Conservation (phyloP, 2,888 invertebrate genomes). For the Watsonalla binaria region DNA sequence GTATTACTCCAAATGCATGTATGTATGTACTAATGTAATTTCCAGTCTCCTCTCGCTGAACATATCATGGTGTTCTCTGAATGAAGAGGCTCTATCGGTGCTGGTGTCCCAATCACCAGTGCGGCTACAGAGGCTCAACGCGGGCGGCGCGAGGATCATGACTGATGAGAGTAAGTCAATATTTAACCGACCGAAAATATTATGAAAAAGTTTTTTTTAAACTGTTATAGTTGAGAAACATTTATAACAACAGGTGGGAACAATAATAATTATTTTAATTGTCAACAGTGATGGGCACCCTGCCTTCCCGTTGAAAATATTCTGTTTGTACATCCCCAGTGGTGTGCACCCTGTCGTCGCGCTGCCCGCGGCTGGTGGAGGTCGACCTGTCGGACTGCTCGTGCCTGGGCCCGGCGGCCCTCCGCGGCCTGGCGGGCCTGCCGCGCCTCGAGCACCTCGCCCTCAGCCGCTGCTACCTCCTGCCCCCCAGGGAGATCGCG, state of each 20-base stretch:
- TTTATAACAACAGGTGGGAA: no score
- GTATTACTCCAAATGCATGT: no score
- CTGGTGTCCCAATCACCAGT: conserved; percentile 61
- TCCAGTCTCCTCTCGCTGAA: conserved; percentile 84
- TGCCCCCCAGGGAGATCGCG: conserved; percentile 84
- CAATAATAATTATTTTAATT: no score
- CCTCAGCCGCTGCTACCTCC: conserved; percentile 88
- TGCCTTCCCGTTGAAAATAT: no score
- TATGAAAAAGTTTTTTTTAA: no score
- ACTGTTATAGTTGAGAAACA: no score
- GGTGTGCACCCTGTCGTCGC: conserved; percentile 79
- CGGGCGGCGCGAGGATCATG: conserved; percentile 89
- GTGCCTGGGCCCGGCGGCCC: conserved; percentile 78
- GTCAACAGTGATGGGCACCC: no score
- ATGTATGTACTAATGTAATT: conserved; percentile 14
- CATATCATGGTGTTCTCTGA: conserved; percentile 88
- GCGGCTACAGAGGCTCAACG: conserved; percentile 84
- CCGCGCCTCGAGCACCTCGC: conserved; percentile 86
- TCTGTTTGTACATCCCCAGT: conserved; percentile 67
- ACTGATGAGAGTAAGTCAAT: conserved; percentile 83
- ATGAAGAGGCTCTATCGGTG: conserved; percentile 75
- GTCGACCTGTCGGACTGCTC: conserved; percentile 94
- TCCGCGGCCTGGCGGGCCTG: conserved; percentile 45
- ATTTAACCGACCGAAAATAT: conserved; percentile 9
- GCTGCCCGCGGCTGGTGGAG: conserved; percentile 86